Percentiles rank a stretch among this genome's conserved stretches.
phyloP scores from a whole-genome alignment of 2,113 vertebrate species.

The Marcusenius ussheri region DNA sequence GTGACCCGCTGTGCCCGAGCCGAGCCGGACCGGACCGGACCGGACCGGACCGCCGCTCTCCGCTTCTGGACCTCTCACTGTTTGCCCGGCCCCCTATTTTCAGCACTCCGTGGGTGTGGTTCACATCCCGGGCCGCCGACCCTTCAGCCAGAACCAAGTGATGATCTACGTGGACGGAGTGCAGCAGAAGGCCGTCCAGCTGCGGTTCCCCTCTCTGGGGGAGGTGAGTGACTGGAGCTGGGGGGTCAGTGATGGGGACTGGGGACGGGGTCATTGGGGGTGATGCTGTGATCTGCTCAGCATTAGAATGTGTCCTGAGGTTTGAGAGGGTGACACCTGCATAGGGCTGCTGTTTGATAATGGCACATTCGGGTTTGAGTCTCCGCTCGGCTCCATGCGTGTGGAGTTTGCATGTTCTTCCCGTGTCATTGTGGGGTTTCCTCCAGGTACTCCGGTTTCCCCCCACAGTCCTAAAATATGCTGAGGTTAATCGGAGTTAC shows the following conservation, averaged over 20 bases:
- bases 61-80: not conserved
- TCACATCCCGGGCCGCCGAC: slow-evolving; percentile 77
- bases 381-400: not conserved
- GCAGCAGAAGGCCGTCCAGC: slow-evolving; percentile 65
- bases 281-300: not conserved
- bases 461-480: not conserved
- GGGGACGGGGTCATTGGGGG: not conserved
- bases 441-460: not conserved
- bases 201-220: slow-evolving; percentile 84
- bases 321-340: not conserved
- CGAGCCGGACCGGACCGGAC: not conserved
- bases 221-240: slow-evolving; percentile 65
- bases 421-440: not conserved
- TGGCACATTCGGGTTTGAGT: not conserved
- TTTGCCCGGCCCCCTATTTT: not conserved
- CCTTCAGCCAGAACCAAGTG: slow-evolving; percentile 87
- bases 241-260: not conserved
- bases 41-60: not conserved
- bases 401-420: not conserved
- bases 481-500: not conserved
- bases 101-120: slow-evolving; percentile 84
- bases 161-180: slow-evolving; percentile 79
- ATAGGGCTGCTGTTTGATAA: not conserved
- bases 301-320: not conserved
- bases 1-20: no score